Base-by-base conservation (phyloP, 1,140 invertebrate species). In the Neodiprion fabricii region DNA sequence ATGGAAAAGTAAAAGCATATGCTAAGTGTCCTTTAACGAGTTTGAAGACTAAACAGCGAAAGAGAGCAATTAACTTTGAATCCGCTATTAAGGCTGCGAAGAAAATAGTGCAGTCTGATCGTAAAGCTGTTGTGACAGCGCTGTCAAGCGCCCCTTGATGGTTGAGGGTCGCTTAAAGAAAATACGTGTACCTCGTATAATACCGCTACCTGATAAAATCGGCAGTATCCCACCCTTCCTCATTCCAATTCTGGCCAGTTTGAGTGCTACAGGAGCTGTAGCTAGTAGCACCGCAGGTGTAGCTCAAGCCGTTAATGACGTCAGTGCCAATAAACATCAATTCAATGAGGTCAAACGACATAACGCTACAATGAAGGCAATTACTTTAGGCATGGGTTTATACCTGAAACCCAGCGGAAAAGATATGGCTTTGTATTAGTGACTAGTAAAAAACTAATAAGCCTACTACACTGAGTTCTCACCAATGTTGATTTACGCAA, bases 401-500 rank as follows among this genome's bases (percentile, higher is more conserved):
- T 81, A 79, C 74, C 76, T 84, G 14, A 84, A 84, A 80, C 84
- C 81, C 14, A 81, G 84, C 71, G 84, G 80, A 79, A 84, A 67
- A 82, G 83, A n/a, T 68, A 72, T 77, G 14, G 83, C 78, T 67
- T 78, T 81, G 17, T 73, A 69, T 71, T 72, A 72, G 28, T 67
- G 65, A 69, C 65, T 28, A 72, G 78, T 74, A 75, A 76, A 78
- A 17, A 17, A 17, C 17, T 17, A 71, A 53, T 79, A 40, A 79
- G 70, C 73, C 78, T 84, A 80, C 81, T 79, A 50, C 71, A 74
- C 7, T 68, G 76, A 79, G 72, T 81, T 14, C 66, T 83, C 1
- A 81, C 79, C 40, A 71, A 84, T 74, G 7, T 68, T 4, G 81
- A 83, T 76, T 65, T 84, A 47, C 14, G 74, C 9, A 79, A 79